These are phyloP conservation scores for Drosophila vallismaia DNA, from an alignment of 2,888 invertebrate genomes.

Conservation along the genomic window DNA sequence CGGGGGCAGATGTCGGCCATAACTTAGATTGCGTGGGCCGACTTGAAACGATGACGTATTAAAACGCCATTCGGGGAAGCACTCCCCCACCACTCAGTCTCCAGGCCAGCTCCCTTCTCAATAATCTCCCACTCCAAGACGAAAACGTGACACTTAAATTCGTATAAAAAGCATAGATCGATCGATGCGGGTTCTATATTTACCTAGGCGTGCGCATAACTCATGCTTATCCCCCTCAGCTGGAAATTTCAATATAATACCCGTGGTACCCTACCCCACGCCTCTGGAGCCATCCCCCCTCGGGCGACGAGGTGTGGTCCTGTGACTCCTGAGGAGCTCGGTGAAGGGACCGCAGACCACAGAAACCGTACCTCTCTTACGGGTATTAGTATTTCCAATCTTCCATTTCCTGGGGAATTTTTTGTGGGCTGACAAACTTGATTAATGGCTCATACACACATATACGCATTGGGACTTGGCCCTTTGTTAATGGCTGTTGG, in stretches of 20 bases:
- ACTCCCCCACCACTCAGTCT: not conserved
- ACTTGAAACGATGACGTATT: conserved; percentile 72
- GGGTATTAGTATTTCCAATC: conserved; percentile 27
- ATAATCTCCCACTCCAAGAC: conserved; percentile 11
- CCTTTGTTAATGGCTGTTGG: conserved; percentile 52
- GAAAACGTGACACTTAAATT: conserved; percentile 74
- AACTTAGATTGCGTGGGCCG: conserved; percentile 73
- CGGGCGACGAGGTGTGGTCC: conserved; percentile 65
- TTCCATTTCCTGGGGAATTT: conserved; percentile 42
- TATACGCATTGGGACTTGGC: conserved; percentile 10
- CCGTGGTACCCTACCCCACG: conserved; percentile 1
- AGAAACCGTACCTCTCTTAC: conserved; percentile 33
- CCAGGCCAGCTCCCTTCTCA: not conserved
- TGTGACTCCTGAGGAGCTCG: conserved; percentile 49
- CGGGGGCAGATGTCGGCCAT: conserved; percentile 71
- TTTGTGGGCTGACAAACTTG: conserved; percentile 55
- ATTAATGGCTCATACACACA: conserved; percentile 56
- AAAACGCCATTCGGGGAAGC: conserved; percentile 59
- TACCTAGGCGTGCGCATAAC: conserved; percentile 67
- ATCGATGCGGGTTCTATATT: conserved; percentile 75
- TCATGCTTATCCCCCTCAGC: conserved; percentile 63
- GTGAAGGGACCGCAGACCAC: conserved; percentile 54
- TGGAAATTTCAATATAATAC: conserved; percentile 52
- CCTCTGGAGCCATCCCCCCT: conserved; percentile 18
- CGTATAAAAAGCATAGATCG: conserved; percentile 74